Evolutionary conservation across 2,888 invertebrate genomes (phyloP).

Genomic region (Plebejus argus): DNA sequence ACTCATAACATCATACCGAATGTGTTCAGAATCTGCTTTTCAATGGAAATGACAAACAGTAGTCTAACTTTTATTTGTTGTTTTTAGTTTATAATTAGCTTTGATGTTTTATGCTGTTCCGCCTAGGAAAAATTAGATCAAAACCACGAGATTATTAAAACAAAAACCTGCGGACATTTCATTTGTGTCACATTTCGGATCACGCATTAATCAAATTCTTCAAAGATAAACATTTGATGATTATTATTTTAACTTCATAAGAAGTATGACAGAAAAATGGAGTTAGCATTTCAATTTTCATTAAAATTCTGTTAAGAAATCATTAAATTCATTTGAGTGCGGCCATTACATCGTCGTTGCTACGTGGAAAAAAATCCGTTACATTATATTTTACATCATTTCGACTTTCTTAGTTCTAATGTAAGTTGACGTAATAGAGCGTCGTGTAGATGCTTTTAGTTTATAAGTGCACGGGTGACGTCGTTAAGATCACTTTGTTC

Average conservation of each 20-base stretch:
- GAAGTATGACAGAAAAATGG: no score
- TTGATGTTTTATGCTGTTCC: not conserved
- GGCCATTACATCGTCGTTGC: no score
- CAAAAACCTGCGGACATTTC: no score
- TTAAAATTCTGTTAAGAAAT: no score
- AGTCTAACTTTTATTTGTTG: constrained; percentile 3
- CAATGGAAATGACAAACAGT: constrained; percentile 2
- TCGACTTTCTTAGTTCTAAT: not conserved
- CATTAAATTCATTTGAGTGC: no score
- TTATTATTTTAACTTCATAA: no score
- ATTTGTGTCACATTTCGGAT: no score
- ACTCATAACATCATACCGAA: not conserved
- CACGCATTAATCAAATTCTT: no score
- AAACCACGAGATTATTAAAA: no score
- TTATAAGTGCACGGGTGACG: constrained; percentile 20
- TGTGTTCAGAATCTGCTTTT: constrained; percentile 1
- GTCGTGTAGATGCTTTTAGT: constrained; percentile 1
- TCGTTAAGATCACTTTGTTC: constrained; percentile 25
- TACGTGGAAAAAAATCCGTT: not conserved
- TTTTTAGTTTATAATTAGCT: not conserved
- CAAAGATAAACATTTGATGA: no score
- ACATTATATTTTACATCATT: not conserved
- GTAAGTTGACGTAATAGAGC: not conserved
- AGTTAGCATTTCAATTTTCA: no score
- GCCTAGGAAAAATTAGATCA: not conserved